A percentile compares a stretch with the other conserved stretches of the same genome.
These are phyloP conservation scores for Lamellibrachia columna DNA, from an alignment of 2,888 invertebrate species.

Conservation along the genomic window DNA sequence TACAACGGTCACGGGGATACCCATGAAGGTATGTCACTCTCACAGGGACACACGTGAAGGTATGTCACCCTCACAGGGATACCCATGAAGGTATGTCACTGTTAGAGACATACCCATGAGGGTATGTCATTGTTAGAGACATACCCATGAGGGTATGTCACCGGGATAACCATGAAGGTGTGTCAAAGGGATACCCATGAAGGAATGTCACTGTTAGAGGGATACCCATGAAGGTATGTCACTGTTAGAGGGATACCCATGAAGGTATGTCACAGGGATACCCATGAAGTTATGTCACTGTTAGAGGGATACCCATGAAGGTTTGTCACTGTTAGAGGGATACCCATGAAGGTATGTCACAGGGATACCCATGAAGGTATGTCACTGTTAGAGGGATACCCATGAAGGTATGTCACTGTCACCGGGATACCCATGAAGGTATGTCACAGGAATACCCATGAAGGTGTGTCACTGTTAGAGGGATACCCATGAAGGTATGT, in stretches of 20 bases:
- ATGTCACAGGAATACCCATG: conserved; percentile 77
- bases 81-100: conserved; percentile 84
- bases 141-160: conserved; percentile 90
- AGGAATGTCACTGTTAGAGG: conserved; percentile 68
- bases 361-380: conserved; percentile 78
- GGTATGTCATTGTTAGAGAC: conserved; percentile 93
- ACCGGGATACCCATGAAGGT: not conserved
- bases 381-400: conserved; percentile 97
- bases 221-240: conserved; percentile 61
- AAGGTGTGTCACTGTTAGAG: conserved; percentile 70
- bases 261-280: conserved; percentile 72
- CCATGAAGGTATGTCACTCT: conserved; percentile 81
- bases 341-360: conserved; percentile 87
- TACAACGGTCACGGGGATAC: conserved; percentile 95
- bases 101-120: conserved; percentile 71
- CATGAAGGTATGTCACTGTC: conserved; percentile 78
- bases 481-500: not conserved
- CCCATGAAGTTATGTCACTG: conserved; percentile 79
- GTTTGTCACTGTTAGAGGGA: conserved; percentile 94
- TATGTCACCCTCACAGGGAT: conserved; percentile 96
- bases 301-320: conserved; percentile 95
- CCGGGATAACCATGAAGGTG: conserved; percentile 90
- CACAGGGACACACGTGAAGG: conserved; percentile 73
- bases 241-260: conserved; percentile 74
- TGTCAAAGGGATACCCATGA: conserved; percentile 17